Evolutionary conservation across 2,888 invertebrate genomes (phyloP).

Genomic region (Cerceris rybyensis): DNA sequence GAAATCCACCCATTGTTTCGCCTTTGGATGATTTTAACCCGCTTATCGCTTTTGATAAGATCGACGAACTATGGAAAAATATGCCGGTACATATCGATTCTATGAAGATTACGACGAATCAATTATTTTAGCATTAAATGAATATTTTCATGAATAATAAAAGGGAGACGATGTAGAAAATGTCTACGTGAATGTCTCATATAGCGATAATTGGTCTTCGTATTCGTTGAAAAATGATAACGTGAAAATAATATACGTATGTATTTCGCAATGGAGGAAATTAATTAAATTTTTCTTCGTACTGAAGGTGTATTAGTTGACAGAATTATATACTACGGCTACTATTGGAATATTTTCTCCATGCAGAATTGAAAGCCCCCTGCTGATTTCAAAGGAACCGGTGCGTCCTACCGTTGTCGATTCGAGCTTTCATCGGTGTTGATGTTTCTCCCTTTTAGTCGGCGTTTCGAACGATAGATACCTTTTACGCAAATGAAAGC

Average conservation of each 20-base stretch:
- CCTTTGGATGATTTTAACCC: not conserved
- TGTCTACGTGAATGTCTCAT: not conserved
- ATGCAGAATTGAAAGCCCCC: constrained; percentile 20
- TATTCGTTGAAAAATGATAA: not conserved
- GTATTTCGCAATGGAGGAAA: not conserved
- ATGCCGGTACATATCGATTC: not conserved
- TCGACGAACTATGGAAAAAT: not conserved
- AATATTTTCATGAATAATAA: not conserved
- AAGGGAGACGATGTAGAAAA: too few species aligned
- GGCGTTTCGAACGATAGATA: constrained; percentile 56
- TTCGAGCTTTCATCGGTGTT: constrained; percentile 60
- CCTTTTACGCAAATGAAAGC: constrained; percentile 73
- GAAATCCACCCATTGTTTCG: constrained; percentile 29
- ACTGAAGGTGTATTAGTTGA: not conserved
- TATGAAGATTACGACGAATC: not conserved
- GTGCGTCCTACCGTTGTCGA: constrained; percentile 45
- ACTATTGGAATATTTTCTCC: constrained; percentile 21
- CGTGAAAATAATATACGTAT: not conserved
- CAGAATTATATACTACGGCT: constrained; percentile 11
- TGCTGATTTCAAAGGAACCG: constrained; percentile 42
- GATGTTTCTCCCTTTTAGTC: constrained; percentile 50
- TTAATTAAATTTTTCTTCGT: not conserved
- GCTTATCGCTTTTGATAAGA: not conserved
- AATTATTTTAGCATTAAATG: not conserved
- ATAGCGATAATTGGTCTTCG: not conserved